These are phyloP conservation scores for Deilephila elpenor DNA, from an alignment of 2,888 invertebrate species.

Conservation along the genomic window DNA sequence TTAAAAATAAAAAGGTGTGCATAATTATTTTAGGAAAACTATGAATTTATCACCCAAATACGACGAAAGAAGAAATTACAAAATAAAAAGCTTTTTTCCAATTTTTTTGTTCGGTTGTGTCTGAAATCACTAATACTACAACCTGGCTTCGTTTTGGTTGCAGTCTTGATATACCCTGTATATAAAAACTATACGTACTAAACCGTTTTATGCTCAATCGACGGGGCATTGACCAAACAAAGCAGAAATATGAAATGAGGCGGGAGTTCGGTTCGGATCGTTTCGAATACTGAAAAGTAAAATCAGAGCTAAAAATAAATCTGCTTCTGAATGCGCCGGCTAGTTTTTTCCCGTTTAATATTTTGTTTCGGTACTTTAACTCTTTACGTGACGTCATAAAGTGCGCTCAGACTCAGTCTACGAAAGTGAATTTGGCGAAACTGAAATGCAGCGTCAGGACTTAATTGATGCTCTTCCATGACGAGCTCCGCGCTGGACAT, in stretches of 20 bases:
- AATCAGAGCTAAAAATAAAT: background rate
- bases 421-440: conserved; percentile 15
- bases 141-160: too few species aligned
- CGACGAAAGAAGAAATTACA: too few species aligned
- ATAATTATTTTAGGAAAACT: too few species aligned
- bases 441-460: background rate
- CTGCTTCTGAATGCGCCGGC: background rate
- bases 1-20: too few species aligned
- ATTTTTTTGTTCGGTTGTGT: too few species aligned
- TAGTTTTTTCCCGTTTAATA: background rate
- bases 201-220: background rate
- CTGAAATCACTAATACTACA: too few species aligned
- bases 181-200: background rate
- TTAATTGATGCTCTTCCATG: conserved; percentile 12
- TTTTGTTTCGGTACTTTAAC: background rate
- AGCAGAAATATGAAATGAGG: background rate
- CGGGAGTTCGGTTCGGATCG: background rate
- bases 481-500: background rate
- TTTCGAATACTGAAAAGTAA: background rate
- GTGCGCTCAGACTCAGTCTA: background rate
- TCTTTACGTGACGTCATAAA: conserved; percentile 15
- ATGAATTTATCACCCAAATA: too few species aligned
- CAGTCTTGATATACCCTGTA: too few species aligned
- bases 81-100: too few species aligned
- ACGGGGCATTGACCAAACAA: background rate